Conservation (phyloP, 2,113 vertebrate genomes). For the Callaeas wilsoni region DNA sequence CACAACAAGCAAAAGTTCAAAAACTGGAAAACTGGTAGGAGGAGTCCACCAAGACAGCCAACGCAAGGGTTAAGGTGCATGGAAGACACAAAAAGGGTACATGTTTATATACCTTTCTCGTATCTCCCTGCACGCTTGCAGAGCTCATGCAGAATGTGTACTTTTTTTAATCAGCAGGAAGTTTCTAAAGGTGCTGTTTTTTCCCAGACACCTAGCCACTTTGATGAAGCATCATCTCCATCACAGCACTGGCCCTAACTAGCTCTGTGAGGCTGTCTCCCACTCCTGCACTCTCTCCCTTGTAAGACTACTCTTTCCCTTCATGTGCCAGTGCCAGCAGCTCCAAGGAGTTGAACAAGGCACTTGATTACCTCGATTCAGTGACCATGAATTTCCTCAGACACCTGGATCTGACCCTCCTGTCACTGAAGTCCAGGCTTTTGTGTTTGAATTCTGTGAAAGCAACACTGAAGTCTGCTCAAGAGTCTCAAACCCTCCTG, state of each 20-base stretch:
- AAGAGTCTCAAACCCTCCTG: neutral
- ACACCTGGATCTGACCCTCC: neutral
- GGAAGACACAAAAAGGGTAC: neutral
- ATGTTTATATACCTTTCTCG: neutral
- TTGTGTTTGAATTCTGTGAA: neutral
- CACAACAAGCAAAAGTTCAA: neutral
- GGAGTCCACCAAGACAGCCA: neutral
- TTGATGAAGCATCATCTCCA: neutral
- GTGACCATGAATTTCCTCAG: neutral
- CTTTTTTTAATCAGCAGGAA: neutral
- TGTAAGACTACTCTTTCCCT: neutral
- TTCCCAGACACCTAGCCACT: neutral
- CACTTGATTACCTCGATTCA: neutral
- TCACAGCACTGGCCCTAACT: neutral
- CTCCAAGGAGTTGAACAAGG: neutral
- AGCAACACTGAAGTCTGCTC: neutral
- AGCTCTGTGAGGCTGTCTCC: neutral
- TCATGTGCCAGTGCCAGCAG: rapidly evolving
- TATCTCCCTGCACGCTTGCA: rapidly evolving
- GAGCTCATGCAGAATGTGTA: neutral
- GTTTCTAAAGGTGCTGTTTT: neutral
- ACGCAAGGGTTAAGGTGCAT: neutral
- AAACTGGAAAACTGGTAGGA: neutral
- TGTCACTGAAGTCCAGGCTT: neutral
- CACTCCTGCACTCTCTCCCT: neutral